These are phyloP conservation scores for Osmerus mordax DNA, from an alignment of 2,113 vertebrate species.

Conservation along the genomic window DNA sequence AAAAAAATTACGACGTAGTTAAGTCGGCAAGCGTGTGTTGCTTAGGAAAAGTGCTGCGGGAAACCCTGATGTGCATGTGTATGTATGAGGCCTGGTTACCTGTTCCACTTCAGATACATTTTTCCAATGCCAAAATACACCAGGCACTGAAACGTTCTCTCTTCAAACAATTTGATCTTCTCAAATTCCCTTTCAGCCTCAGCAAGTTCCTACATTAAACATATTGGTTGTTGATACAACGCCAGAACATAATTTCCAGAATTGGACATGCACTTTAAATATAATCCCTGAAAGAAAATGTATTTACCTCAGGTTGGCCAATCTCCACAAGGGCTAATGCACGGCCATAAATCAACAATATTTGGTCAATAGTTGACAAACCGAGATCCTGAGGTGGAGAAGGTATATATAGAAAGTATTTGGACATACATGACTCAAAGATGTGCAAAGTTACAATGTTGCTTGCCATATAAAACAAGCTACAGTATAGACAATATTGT, in stretches of 20 bases:
- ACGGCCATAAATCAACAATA: conserved; percentile 82
- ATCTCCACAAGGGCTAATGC: conserved; percentile 82
- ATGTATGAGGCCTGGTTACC: conserved; percentile 65
- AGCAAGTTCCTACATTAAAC: conserved; percentile 74
- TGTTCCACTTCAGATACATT: conserved; percentile 85
- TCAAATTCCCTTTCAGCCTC: conserved; percentile 79
- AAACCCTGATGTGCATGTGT: background rate
- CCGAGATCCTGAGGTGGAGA: conserved; percentile 66
- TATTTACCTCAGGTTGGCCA: conserved; percentile 84
- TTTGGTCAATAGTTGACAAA: conserved; percentile 76
- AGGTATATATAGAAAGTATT: background rate
- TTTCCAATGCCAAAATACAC: conserved; percentile 83
- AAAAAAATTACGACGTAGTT: no score
- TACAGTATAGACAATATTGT: no score
- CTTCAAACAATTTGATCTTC: conserved; percentile 75
- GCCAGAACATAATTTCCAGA: no score
- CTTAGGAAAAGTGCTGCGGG: no score
- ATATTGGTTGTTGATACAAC: background rate
- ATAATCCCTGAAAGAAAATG: background rate
- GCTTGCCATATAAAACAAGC: no score
- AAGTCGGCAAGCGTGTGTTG: no score
- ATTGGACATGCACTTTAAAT: background rate
- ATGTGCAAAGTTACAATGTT: no score
- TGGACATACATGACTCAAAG: background rate
- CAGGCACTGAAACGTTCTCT: conserved; percentile 79